Evolutionary conservation across 2,113 vertebrate species (phyloP).

Genomic region (Ameiurus melas): DNA sequence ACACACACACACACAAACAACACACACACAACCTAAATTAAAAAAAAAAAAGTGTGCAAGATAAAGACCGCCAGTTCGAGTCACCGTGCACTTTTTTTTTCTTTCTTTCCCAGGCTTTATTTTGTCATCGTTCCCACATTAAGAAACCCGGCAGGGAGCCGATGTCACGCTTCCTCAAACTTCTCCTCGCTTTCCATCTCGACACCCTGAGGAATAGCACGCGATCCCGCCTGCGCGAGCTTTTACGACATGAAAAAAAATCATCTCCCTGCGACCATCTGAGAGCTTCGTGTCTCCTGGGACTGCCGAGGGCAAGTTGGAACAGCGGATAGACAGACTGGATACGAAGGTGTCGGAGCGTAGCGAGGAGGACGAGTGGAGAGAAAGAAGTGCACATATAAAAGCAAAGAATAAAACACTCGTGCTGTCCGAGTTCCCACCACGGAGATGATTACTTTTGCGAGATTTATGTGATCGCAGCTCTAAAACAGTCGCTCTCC

Average conservation of each 20-base stretch:
- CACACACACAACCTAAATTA: constrained; percentile 9
- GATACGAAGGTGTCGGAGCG: constrained; percentile 34
- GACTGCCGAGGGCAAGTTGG: constrained; percentile 55
- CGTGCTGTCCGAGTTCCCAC: background rate
- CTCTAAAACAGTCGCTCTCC: too few species aligned
- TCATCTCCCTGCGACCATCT: constrained; percentile 58
- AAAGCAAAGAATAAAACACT: background rate
- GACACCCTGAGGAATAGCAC: constrained; percentile 48
- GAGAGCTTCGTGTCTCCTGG: constrained; percentile 58
- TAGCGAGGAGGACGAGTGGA: background rate
- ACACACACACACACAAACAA: too few species aligned
- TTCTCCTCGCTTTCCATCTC: constrained; percentile 34
- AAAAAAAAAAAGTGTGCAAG: background rate
- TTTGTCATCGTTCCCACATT: constrained; percentile 35
- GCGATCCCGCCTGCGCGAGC: constrained; percentile 52
- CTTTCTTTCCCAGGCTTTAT: too few species aligned
- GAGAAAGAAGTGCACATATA: background rate
- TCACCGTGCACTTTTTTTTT: background rate
- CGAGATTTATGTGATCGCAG: too few species aligned
- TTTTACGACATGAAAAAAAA: constrained; percentile 71
- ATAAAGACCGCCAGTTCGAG: background rate
- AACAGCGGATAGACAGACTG: constrained; percentile 27
- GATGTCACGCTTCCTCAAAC: background rate
- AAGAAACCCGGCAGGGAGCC: constrained; percentile 27
- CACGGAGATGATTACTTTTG: background rate